Evolutionary conservation across 2,113 vertebrate genomes (phyloP).

Genomic region (Lepus timidus): DNA sequence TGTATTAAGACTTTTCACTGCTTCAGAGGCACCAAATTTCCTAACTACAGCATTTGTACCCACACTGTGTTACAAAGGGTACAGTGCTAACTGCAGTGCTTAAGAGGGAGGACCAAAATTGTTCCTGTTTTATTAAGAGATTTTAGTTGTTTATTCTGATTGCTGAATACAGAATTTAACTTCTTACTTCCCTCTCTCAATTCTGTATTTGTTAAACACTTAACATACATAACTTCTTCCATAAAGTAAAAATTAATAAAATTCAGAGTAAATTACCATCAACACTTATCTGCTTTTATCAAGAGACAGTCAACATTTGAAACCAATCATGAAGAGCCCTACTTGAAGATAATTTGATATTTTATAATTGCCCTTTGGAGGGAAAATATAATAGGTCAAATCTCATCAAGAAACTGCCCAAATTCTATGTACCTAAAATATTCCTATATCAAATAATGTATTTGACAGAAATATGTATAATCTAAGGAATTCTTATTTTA

Average conservation of each 20-base stretch:
- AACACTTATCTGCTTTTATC: conserved; percentile 38
- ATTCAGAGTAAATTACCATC: neutral
- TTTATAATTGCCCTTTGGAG: neutral
- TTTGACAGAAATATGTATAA: conserved; percentile 30
- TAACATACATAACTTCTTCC: neutral
- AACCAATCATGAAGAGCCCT: conserved; percentile 29
- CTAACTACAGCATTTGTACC: neutral
- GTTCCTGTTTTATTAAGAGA: neutral
- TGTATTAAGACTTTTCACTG: neutral
- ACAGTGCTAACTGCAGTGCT: neutral
- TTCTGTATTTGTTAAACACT: conserved; percentile 7
- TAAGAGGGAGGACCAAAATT: neutral
- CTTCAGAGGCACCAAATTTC: neutral
- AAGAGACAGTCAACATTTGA: conserved; percentile 26
- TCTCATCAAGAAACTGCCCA: neutral
- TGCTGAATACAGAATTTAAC: conserved; percentile 32
- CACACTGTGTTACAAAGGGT: neutral
- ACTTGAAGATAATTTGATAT: conserved; percentile 13
- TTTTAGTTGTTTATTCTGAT: conserved; percentile 6
- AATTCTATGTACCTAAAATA: conserved; percentile 22
- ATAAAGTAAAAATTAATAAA: conserved; percentile 30
- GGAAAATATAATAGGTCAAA: conserved; percentile 5
- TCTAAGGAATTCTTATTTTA: conserved; percentile 42
- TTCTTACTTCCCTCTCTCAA: conserved; percentile 17
- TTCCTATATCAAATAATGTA: neutral